Evolutionary conservation across 2,113 vertebrate genomes (phyloP), one percentile per base, ranked within the genome.

Genomic region (Tapirus terrestris): DNA sequence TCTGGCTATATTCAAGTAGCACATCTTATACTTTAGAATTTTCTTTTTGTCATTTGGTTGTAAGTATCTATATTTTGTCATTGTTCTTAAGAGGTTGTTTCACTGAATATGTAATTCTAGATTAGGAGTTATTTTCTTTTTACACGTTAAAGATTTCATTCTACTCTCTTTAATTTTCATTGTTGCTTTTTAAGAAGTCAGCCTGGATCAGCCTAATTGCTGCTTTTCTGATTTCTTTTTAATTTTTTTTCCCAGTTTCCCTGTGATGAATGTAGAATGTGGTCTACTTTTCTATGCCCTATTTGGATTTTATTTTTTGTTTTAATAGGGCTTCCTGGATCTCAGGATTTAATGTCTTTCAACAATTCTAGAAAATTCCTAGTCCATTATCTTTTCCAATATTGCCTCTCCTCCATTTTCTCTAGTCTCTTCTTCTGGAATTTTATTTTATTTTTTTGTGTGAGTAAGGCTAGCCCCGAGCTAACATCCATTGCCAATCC

Each of bases 261-360:
- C 73, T 56, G 43, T 94, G 84, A 51, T 61, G 16, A 82, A 96
- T 45, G 45, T 75, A 90, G 39, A 48, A 39, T 85, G 36, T 65
- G 16, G 5, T 82, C 51, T 33, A 89, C 13, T 77, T 93, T 80
- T 70, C 70, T 45, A 75, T 36, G 8, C 14, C 20, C 10, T 27
- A 86, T 9, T 79, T 92, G 29, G 67, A 89, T 70, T 93, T 84
- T 73, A 43, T 60, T 89, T 4, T 36, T 56, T 87, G 58, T 21
- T 39, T 82, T 63, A 79, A 56, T 60, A 67, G 63, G 33, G 27
- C 20, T 92, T 53, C 61, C 10, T 56, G 56, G 91, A 48, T 73
- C 67, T 96, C 31, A 77, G 65, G 18, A 89, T 58, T 94, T 81
- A 85, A 48, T 91, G 36, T 70, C 61, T 83, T 85, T 92, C 21